phyloP scores from a whole-genome alignment of 2,113 vertebrate genomes.

The Hiodon tergisus region DNA sequence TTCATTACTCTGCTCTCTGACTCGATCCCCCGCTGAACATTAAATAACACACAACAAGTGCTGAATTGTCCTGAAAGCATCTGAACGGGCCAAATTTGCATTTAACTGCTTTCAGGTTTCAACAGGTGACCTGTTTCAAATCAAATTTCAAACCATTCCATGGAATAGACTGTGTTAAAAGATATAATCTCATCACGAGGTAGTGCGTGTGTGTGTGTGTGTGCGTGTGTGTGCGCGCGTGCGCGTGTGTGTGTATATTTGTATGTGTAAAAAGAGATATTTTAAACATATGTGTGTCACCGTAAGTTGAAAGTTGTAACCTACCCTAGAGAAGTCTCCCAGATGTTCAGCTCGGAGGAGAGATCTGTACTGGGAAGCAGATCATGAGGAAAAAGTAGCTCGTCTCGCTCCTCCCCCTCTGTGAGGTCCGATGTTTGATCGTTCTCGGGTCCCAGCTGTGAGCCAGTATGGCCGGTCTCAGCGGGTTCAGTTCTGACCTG shows the following conservation, averaged over 20 bases:
- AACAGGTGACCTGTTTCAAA: background rate
- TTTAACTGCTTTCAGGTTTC: background rate
- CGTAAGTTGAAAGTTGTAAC: constrained; percentile 15
- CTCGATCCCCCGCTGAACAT: background rate
- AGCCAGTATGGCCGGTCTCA: constrained; percentile 33
- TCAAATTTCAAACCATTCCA: background rate
- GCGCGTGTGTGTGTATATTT: constrained; percentile 12
- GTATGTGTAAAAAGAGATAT: background rate
- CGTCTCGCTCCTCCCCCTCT: constrained; percentile 50
- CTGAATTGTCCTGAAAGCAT: background rate
- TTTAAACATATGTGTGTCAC: background rate
- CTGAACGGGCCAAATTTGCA: background rate
- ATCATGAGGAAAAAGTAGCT: constrained; percentile 70
- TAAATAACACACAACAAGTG: background rate
- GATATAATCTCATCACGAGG: background rate
- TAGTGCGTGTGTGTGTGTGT: background rate
- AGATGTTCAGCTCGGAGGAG: constrained; percentile 64
- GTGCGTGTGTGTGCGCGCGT: background rate
- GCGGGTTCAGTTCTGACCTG: constrained; percentile 28
- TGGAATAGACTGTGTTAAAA: background rate
- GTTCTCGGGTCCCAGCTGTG: constrained; percentile 33
- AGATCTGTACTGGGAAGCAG: constrained; percentile 68
- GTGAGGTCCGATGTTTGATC: constrained; percentile 35
- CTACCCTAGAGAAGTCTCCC: constrained; percentile 63
- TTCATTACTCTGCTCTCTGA: background rate